A percentile compares a stretch with the other conserved stretches of the same genome.
Conservation (phyloP, 1,140 invertebrate species). For the Zaprionus ghesquierei region DNA sequence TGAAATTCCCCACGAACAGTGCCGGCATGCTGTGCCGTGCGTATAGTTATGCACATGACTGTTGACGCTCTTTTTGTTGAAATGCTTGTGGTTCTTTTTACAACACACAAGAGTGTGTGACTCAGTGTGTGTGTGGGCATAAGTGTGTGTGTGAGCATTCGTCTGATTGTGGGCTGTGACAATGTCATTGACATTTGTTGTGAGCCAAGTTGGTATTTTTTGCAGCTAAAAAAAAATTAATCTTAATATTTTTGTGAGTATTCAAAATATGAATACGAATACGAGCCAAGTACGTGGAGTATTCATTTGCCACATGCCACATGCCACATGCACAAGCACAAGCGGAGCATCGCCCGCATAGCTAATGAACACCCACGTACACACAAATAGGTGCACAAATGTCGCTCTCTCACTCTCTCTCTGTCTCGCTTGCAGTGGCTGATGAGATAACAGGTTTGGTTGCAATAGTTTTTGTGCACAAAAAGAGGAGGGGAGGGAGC, state of each 20-base stretch:
- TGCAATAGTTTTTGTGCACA: neutral
- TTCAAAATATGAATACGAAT: constrained; percentile 12
- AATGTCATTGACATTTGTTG: constrained; percentile 34
- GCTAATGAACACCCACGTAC: constrained; percentile 23
- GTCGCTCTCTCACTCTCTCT: neutral
- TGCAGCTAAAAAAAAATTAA: constrained; percentile 21
- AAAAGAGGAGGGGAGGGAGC: neutral
- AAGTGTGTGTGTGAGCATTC: constrained; percentile 4
- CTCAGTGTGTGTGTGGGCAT: neutral
- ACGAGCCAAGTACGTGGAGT: neutral
- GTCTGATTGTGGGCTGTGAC: constrained; percentile 29
- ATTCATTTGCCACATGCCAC: neutral
- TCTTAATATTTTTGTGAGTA: constrained; percentile 20
- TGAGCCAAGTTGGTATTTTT: constrained; percentile 16
- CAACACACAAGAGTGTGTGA: neutral
- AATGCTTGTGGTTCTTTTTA: constrained; percentile 7
- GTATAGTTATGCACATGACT: constrained; percentile 1
- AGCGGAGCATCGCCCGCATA: neutral
- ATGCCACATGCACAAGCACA: neutral
- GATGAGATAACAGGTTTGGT: neutral
- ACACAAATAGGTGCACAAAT: neutral
- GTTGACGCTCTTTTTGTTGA: constrained; percentile 1
- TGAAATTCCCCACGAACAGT: neutral
- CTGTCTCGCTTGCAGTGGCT: neutral
- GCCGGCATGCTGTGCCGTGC: neutral